Evolutionary conservation across 1,140 invertebrate genomes (phyloP), one percentile per base, ranked within the genome.

Genomic region (Physella acuta): DNA sequence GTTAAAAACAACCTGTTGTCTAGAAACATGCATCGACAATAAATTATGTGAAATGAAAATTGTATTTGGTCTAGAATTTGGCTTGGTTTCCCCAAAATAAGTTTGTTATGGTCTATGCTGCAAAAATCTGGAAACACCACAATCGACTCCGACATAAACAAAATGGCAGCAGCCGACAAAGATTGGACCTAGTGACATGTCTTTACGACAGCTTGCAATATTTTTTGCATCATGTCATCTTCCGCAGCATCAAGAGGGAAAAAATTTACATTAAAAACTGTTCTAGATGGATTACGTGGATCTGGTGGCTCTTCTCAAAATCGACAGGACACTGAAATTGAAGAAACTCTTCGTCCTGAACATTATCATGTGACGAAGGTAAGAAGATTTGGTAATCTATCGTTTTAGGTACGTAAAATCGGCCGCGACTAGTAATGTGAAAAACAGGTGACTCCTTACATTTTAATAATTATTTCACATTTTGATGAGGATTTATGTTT

Each of bases 311-410:
- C 79, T 65, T 71, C 75, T 24, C 80, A 82, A 71, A 76, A 74
- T 62, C 61, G 61, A 3, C 61, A 5, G 39, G 80, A 82, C 59
- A 76, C 71, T 56, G 79, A 81, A 68, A 78, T 82, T 61, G 79
- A 80, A 68, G 80, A 82, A 69, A 79, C 76, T 4, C 68, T 82
- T 53, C 78, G 77, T 52, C 76, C 78, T 17, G 79, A 79, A 39
- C 79, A 82, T 73, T 78, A 81, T 67, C 76, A 80, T 75, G 76
- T 81, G 51, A 76, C 76, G 75, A 82, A 82, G 76, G 80, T 82
- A 73, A 69, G 71, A 62, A 49, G 28, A 24, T 16, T 49, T 64
- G 53, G 44, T 56, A 56, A 56, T 52, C n/a, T n/a, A n/a, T n/a
- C n/a, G n/a, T n/a, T n/a, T n/a, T n/a, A n/a, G n/a, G n/a, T n/a